phyloP scores from a whole-genome alignment of 2,888 invertebrate genomes.

The Agriopis marginaria region DNA sequence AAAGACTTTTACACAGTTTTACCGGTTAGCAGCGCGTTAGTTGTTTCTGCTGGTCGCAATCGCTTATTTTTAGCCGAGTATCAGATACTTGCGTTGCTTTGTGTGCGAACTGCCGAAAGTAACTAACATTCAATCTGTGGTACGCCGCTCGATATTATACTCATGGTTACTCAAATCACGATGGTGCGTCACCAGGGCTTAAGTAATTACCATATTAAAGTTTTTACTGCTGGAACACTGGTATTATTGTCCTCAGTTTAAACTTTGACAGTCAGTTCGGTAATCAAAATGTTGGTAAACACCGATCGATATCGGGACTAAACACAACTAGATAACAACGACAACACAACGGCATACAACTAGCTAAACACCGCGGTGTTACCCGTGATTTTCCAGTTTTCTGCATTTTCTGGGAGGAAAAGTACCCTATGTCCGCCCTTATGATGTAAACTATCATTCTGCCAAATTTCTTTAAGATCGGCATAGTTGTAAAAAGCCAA shows the following conservation, averaged over 20 bases:
- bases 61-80: not conserved
- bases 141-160: constrained; percentile 49
- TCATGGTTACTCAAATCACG: constrained; percentile 25
- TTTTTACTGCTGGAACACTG: constrained; percentile 21
- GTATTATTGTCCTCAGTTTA: constrained; percentile 5
- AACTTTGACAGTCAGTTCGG: constrained; percentile 1
- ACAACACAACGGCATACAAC: too few species aligned
- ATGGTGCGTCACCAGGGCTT: constrained; percentile 20
- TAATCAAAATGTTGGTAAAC: constrained; percentile 11
- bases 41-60: too few species aligned
- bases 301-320: not conserved
- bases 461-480: too few species aligned
- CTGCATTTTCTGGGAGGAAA: too few species aligned
- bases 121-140: constrained; percentile 28
- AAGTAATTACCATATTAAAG: constrained; percentile 23
- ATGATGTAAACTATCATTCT: too few species aligned
- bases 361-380: too few species aligned
- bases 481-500: too few species aligned
- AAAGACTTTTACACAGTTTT: too few species aligned
- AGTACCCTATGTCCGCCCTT: too few species aligned
- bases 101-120: not conserved
- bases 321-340: too few species aligned
- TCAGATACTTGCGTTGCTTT: not conserved
- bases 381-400: too few species aligned
- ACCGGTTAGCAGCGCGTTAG: too few species aligned